Percentiles rank a stretch among this genome's conserved stretches.
Conservation (phyloP, 2,113 vertebrate species). For the Perca flavescens region DNA sequence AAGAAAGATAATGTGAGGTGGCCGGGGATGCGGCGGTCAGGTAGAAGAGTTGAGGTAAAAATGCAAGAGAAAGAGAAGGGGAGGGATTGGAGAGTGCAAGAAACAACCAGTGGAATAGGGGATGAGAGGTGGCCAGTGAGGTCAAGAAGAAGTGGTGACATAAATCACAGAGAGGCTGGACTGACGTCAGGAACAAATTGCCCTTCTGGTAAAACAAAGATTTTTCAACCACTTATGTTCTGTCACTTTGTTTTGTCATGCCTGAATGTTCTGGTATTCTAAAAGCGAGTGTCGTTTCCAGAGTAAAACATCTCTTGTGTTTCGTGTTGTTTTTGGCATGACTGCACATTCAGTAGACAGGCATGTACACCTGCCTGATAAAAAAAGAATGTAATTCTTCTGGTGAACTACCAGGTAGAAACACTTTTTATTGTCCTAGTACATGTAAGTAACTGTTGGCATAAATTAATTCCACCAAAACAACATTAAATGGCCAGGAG, state of each 20-base stretch:
- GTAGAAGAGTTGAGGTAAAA: slow-evolving; percentile 25
- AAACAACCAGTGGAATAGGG: not conserved
- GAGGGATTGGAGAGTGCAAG: not conserved
- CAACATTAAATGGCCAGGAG: not conserved
- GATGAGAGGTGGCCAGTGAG: slow-evolving; percentile 41
- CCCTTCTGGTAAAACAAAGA: slow-evolving; percentile 37
- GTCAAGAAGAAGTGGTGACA: slow-evolving; percentile 32
- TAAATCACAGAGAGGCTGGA: slow-evolving; percentile 33
- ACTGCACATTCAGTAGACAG: not conserved
- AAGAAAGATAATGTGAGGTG: slow-evolving; percentile 2
- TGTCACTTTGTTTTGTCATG: slow-evolving; percentile 3
- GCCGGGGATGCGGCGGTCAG: not conserved
- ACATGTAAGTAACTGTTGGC: not conserved
- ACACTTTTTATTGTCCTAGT: not conserved
- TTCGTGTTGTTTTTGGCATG: not conserved
- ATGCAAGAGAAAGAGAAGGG: not conserved
- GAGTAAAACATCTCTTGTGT: not conserved
- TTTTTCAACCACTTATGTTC: slow-evolving; percentile 23
- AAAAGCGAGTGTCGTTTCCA: not conserved
- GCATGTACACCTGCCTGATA: not conserved
- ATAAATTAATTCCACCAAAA: slow-evolving; percentile 22
- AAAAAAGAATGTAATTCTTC: not conserved
- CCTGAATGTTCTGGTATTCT: slow-evolving; percentile 2
- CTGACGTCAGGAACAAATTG: slow-evolving; percentile 7
- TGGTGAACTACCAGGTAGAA: not conserved